Base-by-base conservation (phyloP, 2,888 invertebrate genomes). In the Pseudococcus viburni region DNA sequence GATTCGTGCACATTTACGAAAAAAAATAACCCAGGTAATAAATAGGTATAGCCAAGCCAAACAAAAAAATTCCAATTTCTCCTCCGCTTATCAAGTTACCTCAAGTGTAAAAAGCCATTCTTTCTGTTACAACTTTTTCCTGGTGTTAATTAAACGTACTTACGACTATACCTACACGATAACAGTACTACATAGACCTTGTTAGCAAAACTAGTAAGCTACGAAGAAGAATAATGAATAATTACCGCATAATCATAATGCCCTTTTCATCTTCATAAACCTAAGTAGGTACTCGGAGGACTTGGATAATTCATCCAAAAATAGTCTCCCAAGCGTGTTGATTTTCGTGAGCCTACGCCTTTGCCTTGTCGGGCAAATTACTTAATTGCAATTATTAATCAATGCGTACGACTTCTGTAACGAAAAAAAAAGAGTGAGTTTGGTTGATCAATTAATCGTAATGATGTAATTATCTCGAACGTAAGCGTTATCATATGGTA, bases 401-500 rank as follows among this genome's bases (percentile, higher is more conserved):
- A 33, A 73, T 73, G 33, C 17, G 33, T 73, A 33, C 73, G 12
- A 17, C 33, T 73, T 17, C 33, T 33, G 73, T 39, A 73, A 73
- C 73, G 17, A 73, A 73, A 73, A 83, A 22, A 33, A 46, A 83
- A 22, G 42, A 42, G n/a, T 83, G 80, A 83, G 22, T 83, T 83
- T 83, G 19, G 80, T 83, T 46, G 46, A 83, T 83, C 80, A 83
- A 83, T 83, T 83, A 83, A 83, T 83, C 80, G 39, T 83, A 83
- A 83, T 83, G 80, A 83, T 83, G 80, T 83, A 83, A 83, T 83
- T 83, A 83, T 83, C 80, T 42, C 17, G 73, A 73, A 73, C 33
- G 46, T 19, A 19, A 17, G 19, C 46, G 80, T 83, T 83, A 83
- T 83, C 80, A 83, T 46, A 46, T 83, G 80, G 42, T 83, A 83